Evolutionary conservation across 1,140 invertebrate genomes (phyloP), one percentile per base, ranked within the genome.

Genomic region (Portunus trituberculatus): DNA sequence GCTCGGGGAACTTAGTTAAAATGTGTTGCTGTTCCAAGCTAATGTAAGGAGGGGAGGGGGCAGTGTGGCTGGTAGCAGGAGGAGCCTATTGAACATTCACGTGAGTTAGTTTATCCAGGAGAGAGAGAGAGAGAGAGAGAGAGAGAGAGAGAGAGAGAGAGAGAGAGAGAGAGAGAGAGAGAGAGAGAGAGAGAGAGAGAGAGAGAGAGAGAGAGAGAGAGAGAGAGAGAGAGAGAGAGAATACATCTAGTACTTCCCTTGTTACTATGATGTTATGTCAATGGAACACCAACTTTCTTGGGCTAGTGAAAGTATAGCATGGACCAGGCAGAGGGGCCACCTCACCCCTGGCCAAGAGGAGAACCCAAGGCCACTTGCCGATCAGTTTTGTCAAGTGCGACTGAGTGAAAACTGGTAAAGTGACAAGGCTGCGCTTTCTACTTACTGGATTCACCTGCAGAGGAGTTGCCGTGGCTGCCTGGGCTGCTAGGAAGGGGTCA

Each of bases 401-500:
- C 83, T 82, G 32, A 48, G 92, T 84, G 29, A 86, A 82, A 82
- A 87, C 29, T 52, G 76, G 59, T 90, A 48, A 88, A 87, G 28
- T 39, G 16, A 87, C 25, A 95, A 92, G 82, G 25, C 86, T 48
- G 82, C 59, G 46, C 39, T 90, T n/a, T 92, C 20, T 94, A 96
- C 95, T 96, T 94, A 96, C 88, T 84, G 94, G 92, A 96, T 97
- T 98, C 97, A 98, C 98, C 98, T 99, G 98, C 96, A 99, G 97
- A 97, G 98, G 98, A 97, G 98, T 97, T 94, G 97, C 97, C 59
- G 97, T 96, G 90, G 98, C 98, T 96, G 98, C 98, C 96, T 98
- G 98, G 93, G 98, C 98, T 96, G 98, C 98, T 98, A 99, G 97
- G 98, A 99, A 99, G 96, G 98, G 99, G 98, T 99, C 99, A 97